Evolutionary conservation across 1,140 invertebrate genomes (phyloP).

Genomic region (Drosophila burlai): DNA sequence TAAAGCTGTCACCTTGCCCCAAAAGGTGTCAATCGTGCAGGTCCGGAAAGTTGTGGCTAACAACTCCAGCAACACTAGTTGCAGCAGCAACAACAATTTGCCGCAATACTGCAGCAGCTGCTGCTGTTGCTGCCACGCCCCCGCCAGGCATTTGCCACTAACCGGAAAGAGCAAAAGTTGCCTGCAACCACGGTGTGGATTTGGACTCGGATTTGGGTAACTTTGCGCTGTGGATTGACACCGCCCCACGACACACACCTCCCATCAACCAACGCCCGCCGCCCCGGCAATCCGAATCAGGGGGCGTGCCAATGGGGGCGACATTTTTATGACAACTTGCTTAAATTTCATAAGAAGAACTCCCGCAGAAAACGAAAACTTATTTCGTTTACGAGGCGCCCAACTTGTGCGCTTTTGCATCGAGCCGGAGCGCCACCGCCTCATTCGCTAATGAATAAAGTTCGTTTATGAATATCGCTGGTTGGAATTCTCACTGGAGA

Average conservation of each 20-base stretch:
- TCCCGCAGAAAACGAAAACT: conserved; percentile 60
- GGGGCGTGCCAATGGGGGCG: conserved; percentile 52
- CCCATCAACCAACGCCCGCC: neutral
- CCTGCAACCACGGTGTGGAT: conserved; percentile 60
- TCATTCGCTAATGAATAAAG: conserved; percentile 74
- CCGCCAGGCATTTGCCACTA: conserved; percentile 35
- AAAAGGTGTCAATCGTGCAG: conserved; percentile 75
- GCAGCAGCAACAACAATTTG: conserved; percentile 33
- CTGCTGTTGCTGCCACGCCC: conserved; percentile 8
- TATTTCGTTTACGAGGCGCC: conserved; percentile 63
- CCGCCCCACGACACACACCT: conserved; percentile 7
- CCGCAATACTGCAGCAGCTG: conserved; percentile 53
- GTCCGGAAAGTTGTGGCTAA: conserved; percentile 71
- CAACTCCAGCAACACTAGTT: conserved; percentile 30
- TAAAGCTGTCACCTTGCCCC: conserved; percentile 64
- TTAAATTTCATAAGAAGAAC: conserved; percentile 76
- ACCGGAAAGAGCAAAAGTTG: conserved; percentile 80
- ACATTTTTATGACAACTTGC: conserved; percentile 83
- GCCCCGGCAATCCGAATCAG: neutral
- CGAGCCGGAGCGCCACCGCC: conserved; percentile 2
- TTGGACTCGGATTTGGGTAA: conserved; percentile 57
- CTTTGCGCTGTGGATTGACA: conserved; percentile 66
- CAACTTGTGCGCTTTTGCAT: conserved; percentile 29
- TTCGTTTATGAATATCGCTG: conserved; percentile 63
- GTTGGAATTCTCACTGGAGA: neutral